Evolutionary conservation across 2,797 vertebrate genomes (phyloP).

Genomic region (Enteromius afrohamiltoni): DNA sequence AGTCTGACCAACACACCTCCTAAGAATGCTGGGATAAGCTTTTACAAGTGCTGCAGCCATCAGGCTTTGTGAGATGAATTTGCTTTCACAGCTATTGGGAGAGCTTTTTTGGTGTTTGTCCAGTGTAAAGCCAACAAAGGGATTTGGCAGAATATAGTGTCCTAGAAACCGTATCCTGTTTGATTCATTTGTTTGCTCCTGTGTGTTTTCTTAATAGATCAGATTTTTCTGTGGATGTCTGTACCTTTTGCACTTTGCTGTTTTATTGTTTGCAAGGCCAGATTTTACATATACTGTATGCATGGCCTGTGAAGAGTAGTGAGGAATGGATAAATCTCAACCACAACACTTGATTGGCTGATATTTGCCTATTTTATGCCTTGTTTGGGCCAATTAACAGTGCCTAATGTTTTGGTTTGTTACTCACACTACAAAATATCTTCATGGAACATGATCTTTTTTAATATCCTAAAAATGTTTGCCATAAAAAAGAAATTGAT

Average conservation of each 20-base stretch:
- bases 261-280: conserved; percentile 38
- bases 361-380: neutral
- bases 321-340: neutral
- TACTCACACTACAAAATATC: neutral
- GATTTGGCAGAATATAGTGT: conserved; percentile 35
- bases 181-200: conserved; percentile 41
- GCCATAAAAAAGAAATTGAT: too few species aligned
- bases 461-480: too few species aligned
- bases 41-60: conserved; percentile 32
- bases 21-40: conserved; percentile 50
- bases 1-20: neutral
- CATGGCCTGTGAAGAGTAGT: conserved; percentile 13
- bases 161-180: conserved; percentile 36
- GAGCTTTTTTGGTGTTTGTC: conserved; percentile 47
- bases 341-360: neutral
- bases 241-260: conserved; percentile 33
- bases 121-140: conserved; percentile 29
- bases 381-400: neutral
- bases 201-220: conserved; percentile 37
- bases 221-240: conserved; percentile 20
- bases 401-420: neutral
- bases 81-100: conserved; percentile 44
- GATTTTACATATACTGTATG: conserved; percentile 26
- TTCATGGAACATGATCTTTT: too few species aligned
- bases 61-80: conserved; percentile 44